Evolutionary conservation across 92 coral and sea anemone genomes (phyloP), one percentile per base, ranked within the genome.

Genomic region (Micromussa lordhowensis): DNA sequence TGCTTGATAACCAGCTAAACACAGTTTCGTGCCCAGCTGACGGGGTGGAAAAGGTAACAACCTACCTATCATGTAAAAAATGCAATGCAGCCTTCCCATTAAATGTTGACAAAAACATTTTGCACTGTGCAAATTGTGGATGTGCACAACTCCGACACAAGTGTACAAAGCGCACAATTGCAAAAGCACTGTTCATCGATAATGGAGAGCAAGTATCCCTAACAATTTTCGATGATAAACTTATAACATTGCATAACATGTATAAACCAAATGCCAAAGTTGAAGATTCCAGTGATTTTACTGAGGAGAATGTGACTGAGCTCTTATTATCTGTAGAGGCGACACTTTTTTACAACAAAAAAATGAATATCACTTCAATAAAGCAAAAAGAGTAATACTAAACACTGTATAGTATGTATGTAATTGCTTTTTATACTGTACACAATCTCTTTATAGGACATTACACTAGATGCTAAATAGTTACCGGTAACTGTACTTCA

Each of bases 61-160:
- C 81, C 24, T 58, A 58, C 64, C 64, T 58, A 12, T 87, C 80
- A 26, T 91, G 94, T 78, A 82, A 57, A 22, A 87, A 91, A 75
- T 91, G 91, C 91, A 84, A 54, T 75, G 55, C 64, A 15, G 64
- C 64, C 24, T 58, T 58, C 24, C 64, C 89, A 64, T 51, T 80
- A 1, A 63, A n/a, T 77, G 78, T 32, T 32, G 85, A 82, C 15
- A 80, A 79, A 32, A 78, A 63, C 68, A 16, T 91, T 77, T 48
- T 91, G 29, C 78, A 83, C 31, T 88, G 91, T 35, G 77, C 91
- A 31, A 87, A 59, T 73, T 91, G 91, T 87, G 89, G 86, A 9
- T 78, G 87, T 91, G 88, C 85, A 29, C 92, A 90, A 64, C 83
- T 90, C 21, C 78, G 36, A 77, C 71, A 79, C 68, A 84, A 90